Base-by-base conservation (phyloP, 2,797 vertebrate genomes). In the Danio jaintianensis region DNA sequence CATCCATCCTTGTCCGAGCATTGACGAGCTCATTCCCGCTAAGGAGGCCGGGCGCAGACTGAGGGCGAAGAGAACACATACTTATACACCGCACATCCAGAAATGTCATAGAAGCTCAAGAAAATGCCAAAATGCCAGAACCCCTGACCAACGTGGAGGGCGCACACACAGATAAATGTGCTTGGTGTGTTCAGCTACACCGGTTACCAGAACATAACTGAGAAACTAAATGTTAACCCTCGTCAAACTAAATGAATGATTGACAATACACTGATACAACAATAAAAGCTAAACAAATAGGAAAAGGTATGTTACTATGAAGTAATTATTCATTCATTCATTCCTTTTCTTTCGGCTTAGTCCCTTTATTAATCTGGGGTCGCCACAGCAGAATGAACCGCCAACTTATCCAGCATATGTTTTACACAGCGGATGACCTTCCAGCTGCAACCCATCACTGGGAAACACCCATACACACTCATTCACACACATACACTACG, bases 71-170 rank as follows among this genome's bases (percentile, higher is more conserved):
- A 68, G 50, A 73, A 45, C 42, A 22, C 68, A 67, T 59, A 56
- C 70, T 59, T 71, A 71, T 43, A 69, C 20, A 9, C 38, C 12
- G 66, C 63, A 66, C 47, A 78, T 59, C 70, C 76, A 79, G 63
- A 80, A 83, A 87, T 87, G 85, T 83, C 86, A 87, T 81, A 74
- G 62, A 82, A 83, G 78, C 71, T 62, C 68, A 53, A 81, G 48
- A 75, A 82, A 85, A 86, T 86, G 82, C 78, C 83, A 86, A 79
- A 69, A 75, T 75, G 82, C 74, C 79, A 70, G 70, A 73, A 67
- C 66, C 62, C 16, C 13, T 42, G 9, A 52, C 67, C 69, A 78
- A 82, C 40, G 16, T 76, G 78, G 18, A 48, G 22, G 47, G 53
- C 12, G 11, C 43, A 64, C 20, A 47, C n/a, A 29, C 10, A 59